A percentile compares a stretch with the other conserved stretches of the same genome.
These are phyloP conservation scores for Scaptomyza hsui DNA, from an alignment of 1,140 invertebrate genomes.

Conservation along the genomic window DNA sequence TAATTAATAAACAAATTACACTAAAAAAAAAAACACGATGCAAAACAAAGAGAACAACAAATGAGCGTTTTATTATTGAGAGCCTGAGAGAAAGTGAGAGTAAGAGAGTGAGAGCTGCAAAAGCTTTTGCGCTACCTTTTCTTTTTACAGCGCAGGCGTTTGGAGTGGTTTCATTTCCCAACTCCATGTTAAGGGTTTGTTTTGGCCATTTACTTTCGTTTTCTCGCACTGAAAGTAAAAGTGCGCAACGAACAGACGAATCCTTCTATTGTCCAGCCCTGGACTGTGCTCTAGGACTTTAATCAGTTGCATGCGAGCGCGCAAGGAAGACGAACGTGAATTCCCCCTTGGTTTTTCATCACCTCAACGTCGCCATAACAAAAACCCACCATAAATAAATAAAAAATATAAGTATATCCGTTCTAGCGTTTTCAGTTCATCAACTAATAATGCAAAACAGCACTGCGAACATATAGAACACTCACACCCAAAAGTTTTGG, in stretches of 20 bases:
- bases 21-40: constrained; percentile 24
- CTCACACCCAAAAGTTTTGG: neutral
- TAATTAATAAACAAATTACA: constrained; percentile 77
- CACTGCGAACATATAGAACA: constrained; percentile 8
- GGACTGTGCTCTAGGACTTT: constrained; percentile 25
- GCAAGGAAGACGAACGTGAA: constrained; percentile 48
- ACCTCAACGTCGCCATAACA: neutral
- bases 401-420: neutral
- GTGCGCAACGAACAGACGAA: constrained; percentile 58
- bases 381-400: neutral
- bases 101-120: constrained; percentile 5
- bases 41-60: constrained; percentile 47
- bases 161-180: constrained; percentile 50
- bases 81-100: neutral
- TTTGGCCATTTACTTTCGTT: constrained; percentile 66
- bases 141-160: constrained; percentile 58
- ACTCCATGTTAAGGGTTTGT: constrained; percentile 51
- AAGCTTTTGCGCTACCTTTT: constrained; percentile 14
- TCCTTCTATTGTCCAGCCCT: constrained; percentile 51
- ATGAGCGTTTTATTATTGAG: constrained; percentile 47
- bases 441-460: constrained; percentile 17
- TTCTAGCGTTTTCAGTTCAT: neutral
- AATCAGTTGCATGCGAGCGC: constrained; percentile 30
- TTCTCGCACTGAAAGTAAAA: constrained; percentile 54
- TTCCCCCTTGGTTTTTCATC: neutral